Conservation (phyloP, 2,797 vertebrate species). For the Gymnothorax javanicus region DNA sequence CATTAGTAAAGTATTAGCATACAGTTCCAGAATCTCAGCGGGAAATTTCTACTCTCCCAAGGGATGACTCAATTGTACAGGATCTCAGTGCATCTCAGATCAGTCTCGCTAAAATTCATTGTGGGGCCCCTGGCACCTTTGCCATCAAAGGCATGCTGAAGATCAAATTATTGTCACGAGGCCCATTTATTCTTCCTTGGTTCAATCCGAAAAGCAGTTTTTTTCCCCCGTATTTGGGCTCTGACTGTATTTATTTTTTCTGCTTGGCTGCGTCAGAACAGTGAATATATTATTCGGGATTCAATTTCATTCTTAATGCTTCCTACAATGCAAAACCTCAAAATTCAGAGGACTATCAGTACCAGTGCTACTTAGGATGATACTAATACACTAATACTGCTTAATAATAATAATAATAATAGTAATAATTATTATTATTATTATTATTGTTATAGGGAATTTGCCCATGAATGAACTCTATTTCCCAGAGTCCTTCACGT, state of each 20-base stretch:
- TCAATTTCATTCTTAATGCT: not conserved
- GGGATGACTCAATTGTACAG: not conserved
- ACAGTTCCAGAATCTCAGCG: not conserved
- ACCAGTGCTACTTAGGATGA: not conserved
- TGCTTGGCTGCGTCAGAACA: not conserved
- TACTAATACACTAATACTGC: not conserved
- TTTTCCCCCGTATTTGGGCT: not conserved
- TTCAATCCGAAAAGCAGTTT: not conserved
- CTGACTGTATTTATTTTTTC: not conserved
- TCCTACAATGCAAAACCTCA: not conserved
- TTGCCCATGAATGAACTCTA: too few species aligned
- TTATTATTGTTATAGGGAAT: too few species aligned
- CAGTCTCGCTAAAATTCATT: not conserved
- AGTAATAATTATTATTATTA: too few species aligned
- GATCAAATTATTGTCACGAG: constrained; percentile 13
- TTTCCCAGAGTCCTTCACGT: too few species aligned
- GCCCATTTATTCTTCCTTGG: not conserved
- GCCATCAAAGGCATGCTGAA: not conserved
- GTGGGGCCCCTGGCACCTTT: not conserved
- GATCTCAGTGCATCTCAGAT: not conserved
- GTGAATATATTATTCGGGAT: not conserved
- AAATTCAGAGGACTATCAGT: not conserved
- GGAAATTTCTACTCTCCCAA: not conserved
- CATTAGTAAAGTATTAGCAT: not conserved
- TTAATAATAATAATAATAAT: not conserved